Evolutionary conservation across 2,888 invertebrate genomes (phyloP).

Genomic region (Anoncus sp.): DNA sequence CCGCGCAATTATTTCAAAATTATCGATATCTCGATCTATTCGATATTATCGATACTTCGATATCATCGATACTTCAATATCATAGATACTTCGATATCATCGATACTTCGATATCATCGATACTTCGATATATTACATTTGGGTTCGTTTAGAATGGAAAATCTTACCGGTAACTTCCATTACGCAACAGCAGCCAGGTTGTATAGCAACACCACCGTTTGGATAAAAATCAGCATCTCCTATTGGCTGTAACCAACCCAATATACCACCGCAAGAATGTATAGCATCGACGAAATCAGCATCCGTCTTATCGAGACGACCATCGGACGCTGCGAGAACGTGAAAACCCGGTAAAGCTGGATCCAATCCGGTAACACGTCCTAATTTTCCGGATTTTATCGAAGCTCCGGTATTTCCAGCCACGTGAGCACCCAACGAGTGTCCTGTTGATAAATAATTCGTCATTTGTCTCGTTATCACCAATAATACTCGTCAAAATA

Average conservation of each 20-base stretch:
- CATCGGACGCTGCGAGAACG: slow-evolving; percentile 72
- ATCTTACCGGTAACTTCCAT: slow-evolving; percentile 79
- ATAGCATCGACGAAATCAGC: slow-evolving; percentile 82
- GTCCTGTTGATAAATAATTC: slow-evolving; percentile 70
- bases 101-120: no score
- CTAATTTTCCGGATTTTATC: slow-evolving; percentile 77
- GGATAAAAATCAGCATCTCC: slow-evolving; percentile 82
- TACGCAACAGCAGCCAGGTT: slow-evolving; percentile 82
- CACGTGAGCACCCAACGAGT: slow-evolving; percentile 82
- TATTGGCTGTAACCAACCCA: slow-evolving; percentile 80
- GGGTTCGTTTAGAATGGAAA: no score
- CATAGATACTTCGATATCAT: no score
- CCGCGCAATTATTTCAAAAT: no score
- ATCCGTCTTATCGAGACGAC: slow-evolving; percentile 78
- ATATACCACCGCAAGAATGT: slow-evolving; percentile 82
- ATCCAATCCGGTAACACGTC: slow-evolving; percentile 83
- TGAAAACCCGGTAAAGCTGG: slow-evolving; percentile 83
- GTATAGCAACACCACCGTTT: slow-evolving; percentile 81
- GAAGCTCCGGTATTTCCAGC: slow-evolving; percentile 79
- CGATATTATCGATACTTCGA: no score
- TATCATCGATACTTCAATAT: no score
- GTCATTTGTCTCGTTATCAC: not conserved
- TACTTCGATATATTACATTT: no score
- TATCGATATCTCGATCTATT: no score
- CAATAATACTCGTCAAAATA: no score